Conservation (phyloP, 2,113 vertebrate species). For the Corydoras sp. region DNA sequence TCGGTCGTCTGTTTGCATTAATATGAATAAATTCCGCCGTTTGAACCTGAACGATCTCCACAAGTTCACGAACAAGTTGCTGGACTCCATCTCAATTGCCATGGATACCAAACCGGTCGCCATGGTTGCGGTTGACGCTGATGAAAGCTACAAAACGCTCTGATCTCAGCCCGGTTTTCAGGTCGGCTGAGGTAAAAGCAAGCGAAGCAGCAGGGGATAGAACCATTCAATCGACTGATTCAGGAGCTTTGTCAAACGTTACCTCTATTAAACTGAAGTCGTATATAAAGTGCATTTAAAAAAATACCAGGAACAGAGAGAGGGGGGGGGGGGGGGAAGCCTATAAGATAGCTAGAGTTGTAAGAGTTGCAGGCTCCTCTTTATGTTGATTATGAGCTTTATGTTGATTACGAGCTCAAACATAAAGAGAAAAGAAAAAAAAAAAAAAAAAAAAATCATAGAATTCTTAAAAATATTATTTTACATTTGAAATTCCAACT, state of each 20-base stretch:
- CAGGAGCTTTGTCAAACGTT: conserved; percentile 49
- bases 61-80: no score
- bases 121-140: not conserved
- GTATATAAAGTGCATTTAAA: conserved; percentile 73
- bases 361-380: conserved; percentile 41
- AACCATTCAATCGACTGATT: conserved; percentile 40
- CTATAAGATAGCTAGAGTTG: conserved; percentile 4
- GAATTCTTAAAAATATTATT: conserved; percentile 81
- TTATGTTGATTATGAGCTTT: conserved; percentile 49
- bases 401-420: conserved; percentile 46
- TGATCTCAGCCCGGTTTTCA: not conserved
- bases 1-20: no score
- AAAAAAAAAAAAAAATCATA: conserved; percentile 40
- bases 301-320: conserved; percentile 45
- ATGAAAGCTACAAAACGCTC: not conserved
- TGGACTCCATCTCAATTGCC: conserved; percentile 1
- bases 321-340: not conserved
- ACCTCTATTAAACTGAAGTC: conserved; percentile 52
- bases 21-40: no score
- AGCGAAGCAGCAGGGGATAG: conserved; percentile 22
- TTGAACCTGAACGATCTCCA: no score
- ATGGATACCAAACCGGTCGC: not conserved
- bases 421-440: conserved; percentile 27
- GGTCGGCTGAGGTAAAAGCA: not conserved
- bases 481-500: conserved; percentile 83